Base-by-base conservation (phyloP, 2,888 invertebrate species). In the Plutella xylostella region DNA sequence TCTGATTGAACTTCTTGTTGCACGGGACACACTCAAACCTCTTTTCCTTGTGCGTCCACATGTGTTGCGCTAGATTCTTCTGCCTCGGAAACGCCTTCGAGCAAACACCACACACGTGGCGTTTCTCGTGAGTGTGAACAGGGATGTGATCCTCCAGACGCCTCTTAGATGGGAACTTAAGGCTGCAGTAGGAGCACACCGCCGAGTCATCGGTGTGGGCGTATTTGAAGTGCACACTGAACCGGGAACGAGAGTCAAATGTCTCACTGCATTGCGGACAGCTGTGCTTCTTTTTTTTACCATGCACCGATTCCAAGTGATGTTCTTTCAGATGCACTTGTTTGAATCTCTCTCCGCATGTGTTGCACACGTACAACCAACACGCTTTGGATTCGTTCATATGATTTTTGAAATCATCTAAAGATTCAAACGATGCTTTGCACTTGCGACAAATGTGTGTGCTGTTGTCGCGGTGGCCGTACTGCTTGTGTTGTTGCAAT, bases 1-100 rank as follows among this genome's bases (percentile, higher is more conserved):
- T 60, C 40, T 82, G 82, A 44, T 77, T 77, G 41, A 82, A 82
- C 38, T 76, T 71, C 45, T 79, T 80, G 45, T 72, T 72, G 48
- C 80, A 82, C 4, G 68, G 45, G 3, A 68, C 65, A 48, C 82
- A 82, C 20, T 21, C 15, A 14, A 46, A 43, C n/a, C 43, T 17
- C 45, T 72, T 65, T 0, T 76, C 75, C 0, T 71, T 71, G 45
- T 77, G 78, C 45, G 65, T 69, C 33, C 77, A 63, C 44, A 68
- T 60, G 52, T 80, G 80, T 9, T 75, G 73, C 1, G 69, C 74
- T 20, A 80, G 52, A 0, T 74, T 70, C 20, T 68, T 72, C 28
- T 68, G 65, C 47, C 75, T 73, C 2, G 73, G 72, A 47, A 80
- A 80, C 4, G 63, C 61, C 52, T 77, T 79, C 3, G 67, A 67